Conservation (phyloP, 1,140 invertebrate genomes). For the fruit fly (Drosophila melanogaster) region Release_6_plus_ISO1_MT NT_033779.5:19598501-19599000, state of each 20-base stretch:
- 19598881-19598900: conserved; percentile 15
- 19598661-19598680: conserved; percentile 55
- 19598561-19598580: conserved; percentile 34
- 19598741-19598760: conserved; percentile 60
- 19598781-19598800: background rate
- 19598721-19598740: conserved; percentile 51
- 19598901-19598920: conserved; percentile 7
- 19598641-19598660: conserved; percentile 78
- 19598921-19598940: conserved; percentile 58
- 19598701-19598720: conserved; percentile 81
- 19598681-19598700: conserved; percentile 57
- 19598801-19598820: conserved; percentile 29
- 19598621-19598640: conserved; percentile 81
- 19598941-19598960: conserved; percentile 44
- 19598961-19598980: conserved; percentile 66
- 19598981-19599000: conserved; percentile 24
- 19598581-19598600: conserved; percentile 3
- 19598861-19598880: conserved; percentile 67
- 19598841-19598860: conserved; percentile 77
- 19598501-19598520: conserved; percentile 61
- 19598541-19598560: conserved; percentile 15
- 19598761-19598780: conserved; percentile 29
- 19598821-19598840: conserved; percentile 55
- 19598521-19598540: conserved; percentile 30
- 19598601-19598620: conserved; percentile 42